A percentile compares a stretch with the other conserved stretches of the same genome.
These are phyloP conservation scores for Spodoptera littoralis DNA, from an alignment of 2,888 invertebrate species.

Conservation along the genomic window DNA sequence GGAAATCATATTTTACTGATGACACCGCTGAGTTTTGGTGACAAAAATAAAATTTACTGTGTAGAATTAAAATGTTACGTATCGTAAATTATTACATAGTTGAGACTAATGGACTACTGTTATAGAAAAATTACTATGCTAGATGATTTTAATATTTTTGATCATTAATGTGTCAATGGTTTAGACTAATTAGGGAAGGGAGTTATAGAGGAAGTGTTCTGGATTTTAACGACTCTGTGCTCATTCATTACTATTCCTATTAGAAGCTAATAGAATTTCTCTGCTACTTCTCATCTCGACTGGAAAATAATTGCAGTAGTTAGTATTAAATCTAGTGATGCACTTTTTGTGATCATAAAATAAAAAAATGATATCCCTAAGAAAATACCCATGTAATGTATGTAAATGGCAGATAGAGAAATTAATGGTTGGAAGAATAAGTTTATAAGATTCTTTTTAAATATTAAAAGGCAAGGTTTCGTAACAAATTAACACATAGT, in stretches of 20 bases:
- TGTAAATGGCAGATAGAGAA: constrained; percentile 4
- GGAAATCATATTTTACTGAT: constrained; percentile 47
- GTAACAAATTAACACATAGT: constrained; percentile 70
- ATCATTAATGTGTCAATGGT: constrained; percentile 10
- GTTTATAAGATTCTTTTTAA: constrained; percentile 42
- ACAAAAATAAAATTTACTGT: constrained; percentile 39
- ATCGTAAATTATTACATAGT: not conserved
- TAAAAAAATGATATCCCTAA: too few species aligned
- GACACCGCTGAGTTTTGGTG: constrained; percentile 7
- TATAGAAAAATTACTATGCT: constrained; percentile 14
- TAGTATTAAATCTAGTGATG: too few species aligned
- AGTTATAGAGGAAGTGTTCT: constrained; percentile 28
- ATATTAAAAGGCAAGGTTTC: constrained; percentile 57
- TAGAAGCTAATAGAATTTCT: constrained; percentile 3
- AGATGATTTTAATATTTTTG: constrained; percentile 12
- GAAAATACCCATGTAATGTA: too few species aligned
- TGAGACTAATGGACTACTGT: constrained; percentile 23
- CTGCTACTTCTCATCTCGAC: too few species aligned
- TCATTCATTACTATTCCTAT: constrained; percentile 2
- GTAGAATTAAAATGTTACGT: constrained; percentile 30
- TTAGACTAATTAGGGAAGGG: constrained; percentile 17
- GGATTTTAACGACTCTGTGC: constrained; percentile 6
- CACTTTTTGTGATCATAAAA: too few species aligned
- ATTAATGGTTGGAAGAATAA: constrained; percentile 32
- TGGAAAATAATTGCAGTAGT: too few species aligned